Percentiles rank a stretch among this genome's conserved stretches.
These are phyloP conservation scores for Apodemus agrarius DNA, from an alignment of 2,797 vertebrate species.

Conservation along the genomic window DNA sequence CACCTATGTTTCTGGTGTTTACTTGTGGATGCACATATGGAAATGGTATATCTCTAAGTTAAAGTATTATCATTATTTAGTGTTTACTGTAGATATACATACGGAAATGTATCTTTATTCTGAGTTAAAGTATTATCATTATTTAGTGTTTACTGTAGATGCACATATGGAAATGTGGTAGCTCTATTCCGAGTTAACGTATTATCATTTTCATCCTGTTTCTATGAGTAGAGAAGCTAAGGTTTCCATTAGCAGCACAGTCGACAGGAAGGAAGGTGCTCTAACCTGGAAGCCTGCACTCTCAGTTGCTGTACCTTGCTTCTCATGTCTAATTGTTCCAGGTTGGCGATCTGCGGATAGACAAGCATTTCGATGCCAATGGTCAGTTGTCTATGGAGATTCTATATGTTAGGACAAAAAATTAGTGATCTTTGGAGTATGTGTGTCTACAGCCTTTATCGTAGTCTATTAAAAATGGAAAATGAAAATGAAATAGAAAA, in stretches of 20 bases:
- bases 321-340: not conserved
- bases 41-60: too few species aligned
- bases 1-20: not conserved
- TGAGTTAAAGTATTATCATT: not conserved
- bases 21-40: too few species aligned
- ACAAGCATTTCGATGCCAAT: conserved; percentile 39
- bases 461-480: conserved; percentile 30
- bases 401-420: conserved; percentile 30
- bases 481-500: not conserved
- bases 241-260: not conserved
- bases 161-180: not conserved
- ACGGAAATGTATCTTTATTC: not conserved
- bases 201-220: not conserved
- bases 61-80: too few species aligned
- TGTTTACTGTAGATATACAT: not conserved
- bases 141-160: not conserved
- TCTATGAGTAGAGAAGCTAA: conserved; percentile 44
- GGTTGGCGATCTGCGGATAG: not conserved
- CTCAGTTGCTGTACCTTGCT: not conserved
- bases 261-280: not conserved
- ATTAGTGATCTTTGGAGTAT: not conserved
- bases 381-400: conserved; percentile 37
- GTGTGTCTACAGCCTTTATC: not conserved
- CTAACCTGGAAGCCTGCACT: conserved; percentile 31
- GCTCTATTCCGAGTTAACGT: not conserved